Conservation (phyloP, 2,113 vertebrate genomes). For the Cebus imitator region DNA sequence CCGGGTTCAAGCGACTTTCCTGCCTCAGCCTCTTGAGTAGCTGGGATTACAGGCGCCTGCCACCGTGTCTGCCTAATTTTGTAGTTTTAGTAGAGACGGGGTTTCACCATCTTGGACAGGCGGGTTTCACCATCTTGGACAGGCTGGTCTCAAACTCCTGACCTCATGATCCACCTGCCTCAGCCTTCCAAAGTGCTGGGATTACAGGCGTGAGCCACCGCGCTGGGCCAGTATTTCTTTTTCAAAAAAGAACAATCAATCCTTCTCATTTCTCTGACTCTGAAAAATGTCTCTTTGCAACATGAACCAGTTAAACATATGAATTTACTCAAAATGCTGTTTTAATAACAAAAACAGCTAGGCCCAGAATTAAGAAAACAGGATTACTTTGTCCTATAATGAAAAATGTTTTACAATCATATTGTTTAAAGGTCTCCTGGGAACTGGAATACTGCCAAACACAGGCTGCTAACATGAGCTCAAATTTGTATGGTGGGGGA, state of each 20-base stretch:
- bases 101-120: too few relatives aligned
- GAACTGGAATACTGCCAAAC: not conserved
- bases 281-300: constrained; percentile 36
- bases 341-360: constrained; percentile 44
- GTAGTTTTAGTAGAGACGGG: too few relatives aligned
- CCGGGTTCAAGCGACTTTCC: too few relatives aligned
- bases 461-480: not conserved
- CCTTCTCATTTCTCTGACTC: constrained; percentile 1
- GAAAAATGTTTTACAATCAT: constrained; percentile 24
- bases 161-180: too few relatives aligned
- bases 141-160: too few relatives aligned
- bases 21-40: too few relatives aligned
- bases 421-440: not conserved
- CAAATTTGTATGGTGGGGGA: not conserved
- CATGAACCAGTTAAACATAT: constrained; percentile 8
- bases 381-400: constrained; percentile 8
- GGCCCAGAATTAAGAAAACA: constrained; percentile 31
- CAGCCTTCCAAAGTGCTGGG: too few relatives aligned
- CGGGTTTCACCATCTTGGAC: too few relatives aligned
- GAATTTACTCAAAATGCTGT: constrained; percentile 34
- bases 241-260: not conserved
- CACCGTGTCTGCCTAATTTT: too few relatives aligned
- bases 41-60: too few relatives aligned
- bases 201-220: too few relatives aligned
- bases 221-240: not conserved